Conservation (phyloP, 2,113 vertebrate species). For the Sterrhoptilus dennistouni region DNA sequence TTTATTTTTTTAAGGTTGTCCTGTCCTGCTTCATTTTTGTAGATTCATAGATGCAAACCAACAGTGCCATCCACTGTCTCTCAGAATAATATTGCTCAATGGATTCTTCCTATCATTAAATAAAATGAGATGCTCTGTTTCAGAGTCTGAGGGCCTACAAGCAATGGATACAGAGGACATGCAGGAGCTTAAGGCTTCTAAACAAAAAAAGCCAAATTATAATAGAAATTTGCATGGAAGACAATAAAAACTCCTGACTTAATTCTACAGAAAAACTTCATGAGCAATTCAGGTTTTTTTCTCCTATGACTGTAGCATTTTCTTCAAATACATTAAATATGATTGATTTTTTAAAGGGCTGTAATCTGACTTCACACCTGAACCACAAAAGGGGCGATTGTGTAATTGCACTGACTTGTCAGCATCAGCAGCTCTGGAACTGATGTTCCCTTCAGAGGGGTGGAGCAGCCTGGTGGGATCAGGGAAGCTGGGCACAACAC, state of each 20-base stretch:
- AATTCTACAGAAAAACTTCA: not conserved
- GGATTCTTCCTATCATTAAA: not conserved
- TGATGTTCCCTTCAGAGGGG: not conserved
- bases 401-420: not conserved
- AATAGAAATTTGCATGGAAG: not conserved
- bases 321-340: not conserved
- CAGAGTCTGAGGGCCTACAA: not conserved
- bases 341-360: not conserved
- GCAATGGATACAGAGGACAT: not conserved
- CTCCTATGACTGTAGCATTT: not conserved
- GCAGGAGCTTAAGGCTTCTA: not conserved
- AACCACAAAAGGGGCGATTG: not conserved
- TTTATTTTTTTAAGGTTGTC: not conserved
- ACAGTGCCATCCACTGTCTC: conserved; percentile 59
- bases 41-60: conserved; percentile 38
- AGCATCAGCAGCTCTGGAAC: not conserved
- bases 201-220: not conserved
- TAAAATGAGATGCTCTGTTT: not conserved
- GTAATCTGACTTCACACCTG: not conserved
- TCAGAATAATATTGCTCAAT: not conserved
- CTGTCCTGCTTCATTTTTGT: not conserved
- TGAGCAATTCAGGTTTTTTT: not conserved
- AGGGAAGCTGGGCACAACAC: not conserved
- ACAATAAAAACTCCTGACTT: not conserved
- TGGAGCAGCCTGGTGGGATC: not conserved